Percentiles rank a stretch among this genome's conserved stretches.
These are phyloP conservation scores for Coilia nasus DNA, from an alignment of 2,797 vertebrate genomes.

Conservation along the genomic window DNA sequence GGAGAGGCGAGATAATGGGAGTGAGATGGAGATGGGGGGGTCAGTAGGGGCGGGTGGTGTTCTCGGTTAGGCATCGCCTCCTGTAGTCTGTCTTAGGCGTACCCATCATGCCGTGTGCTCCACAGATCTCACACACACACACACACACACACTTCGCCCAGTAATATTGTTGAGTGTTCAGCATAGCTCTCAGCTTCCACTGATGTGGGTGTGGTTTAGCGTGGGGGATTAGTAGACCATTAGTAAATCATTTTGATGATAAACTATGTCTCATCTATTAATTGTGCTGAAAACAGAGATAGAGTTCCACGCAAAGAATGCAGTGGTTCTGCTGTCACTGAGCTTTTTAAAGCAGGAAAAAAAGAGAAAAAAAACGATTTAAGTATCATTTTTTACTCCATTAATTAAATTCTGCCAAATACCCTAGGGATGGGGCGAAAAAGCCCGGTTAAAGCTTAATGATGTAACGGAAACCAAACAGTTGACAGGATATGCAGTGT, in stretches of 20 bases:
- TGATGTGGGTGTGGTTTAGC: background rate
- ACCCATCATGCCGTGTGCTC: too few species aligned
- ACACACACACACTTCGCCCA: too few species aligned
- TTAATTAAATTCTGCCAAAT: background rate
- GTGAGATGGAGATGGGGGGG: too few species aligned
- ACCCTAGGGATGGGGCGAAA: background rate
- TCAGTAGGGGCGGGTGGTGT: too few species aligned
- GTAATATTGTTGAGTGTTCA: too few species aligned
- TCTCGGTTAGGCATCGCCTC: too few species aligned
- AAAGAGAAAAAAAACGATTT: background rate
- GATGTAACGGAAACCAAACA: constrained; percentile 60
- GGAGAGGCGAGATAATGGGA: too few species aligned
- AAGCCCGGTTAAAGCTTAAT: constrained; percentile 61
- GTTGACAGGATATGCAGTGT: constrained; percentile 60
- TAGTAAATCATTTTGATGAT: background rate
- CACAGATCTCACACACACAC: too few species aligned
- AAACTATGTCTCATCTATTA: constrained; percentile 11
- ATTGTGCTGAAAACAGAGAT: background rate
- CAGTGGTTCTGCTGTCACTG: background rate
- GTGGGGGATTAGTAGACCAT: background rate
- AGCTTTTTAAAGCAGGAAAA: background rate
- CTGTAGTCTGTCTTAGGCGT: too few species aligned
- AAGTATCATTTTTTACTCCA: constrained; percentile 22
- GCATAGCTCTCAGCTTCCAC: background rate
- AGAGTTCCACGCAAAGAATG: background rate